phyloP scores from a whole-genome alignment of 35 echinoderm and acorn worm genomes.

The Ptychodera flava region DNA sequence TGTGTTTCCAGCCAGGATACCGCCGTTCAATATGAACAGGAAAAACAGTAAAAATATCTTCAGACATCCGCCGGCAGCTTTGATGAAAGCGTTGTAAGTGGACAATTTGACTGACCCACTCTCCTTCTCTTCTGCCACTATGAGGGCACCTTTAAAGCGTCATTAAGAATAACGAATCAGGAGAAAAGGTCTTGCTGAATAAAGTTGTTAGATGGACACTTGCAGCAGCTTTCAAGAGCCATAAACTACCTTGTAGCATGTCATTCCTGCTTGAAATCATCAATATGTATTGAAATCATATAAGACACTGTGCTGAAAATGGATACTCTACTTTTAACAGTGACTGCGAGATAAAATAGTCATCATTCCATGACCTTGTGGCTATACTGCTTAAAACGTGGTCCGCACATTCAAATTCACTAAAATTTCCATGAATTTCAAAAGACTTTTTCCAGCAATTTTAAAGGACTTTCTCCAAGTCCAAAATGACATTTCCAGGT shows the following conservation, averaged over 20 bases:
- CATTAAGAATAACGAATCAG: neutral
- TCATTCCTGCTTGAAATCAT: neutral
- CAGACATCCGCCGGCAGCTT: slow-evolving; percentile 66
- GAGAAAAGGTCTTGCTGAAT: neutral
- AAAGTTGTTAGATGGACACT: neutral
- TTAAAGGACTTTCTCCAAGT: too few relatives aligned
- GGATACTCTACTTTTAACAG: slow-evolving; percentile 19
- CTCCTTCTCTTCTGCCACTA: slow-evolving; percentile 30
- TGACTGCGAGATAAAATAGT: too few relatives aligned
- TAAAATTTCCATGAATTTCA: too few relatives aligned
- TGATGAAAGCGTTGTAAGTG: slow-evolving; percentile 69
- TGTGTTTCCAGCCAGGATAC: slow-evolving; percentile 74
- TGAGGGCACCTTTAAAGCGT: slow-evolving; percentile 46
- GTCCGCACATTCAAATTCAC: too few relatives aligned
- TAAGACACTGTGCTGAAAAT: neutral
- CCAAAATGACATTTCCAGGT: too few relatives aligned
- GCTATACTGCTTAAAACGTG: too few relatives aligned
- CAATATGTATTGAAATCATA: slow-evolving; percentile 4
- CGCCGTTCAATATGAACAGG: slow-evolving; percentile 53
- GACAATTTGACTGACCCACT: slow-evolving; percentile 39
- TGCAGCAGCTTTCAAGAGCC: neutral
- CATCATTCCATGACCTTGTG: too few relatives aligned
- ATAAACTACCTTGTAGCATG: neutral
- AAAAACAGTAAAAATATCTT: slow-evolving; percentile 27
- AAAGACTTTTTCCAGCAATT: too few relatives aligned